Conservation (phyloP, 2,113 vertebrate species). For the Tauraco erythrolophus region DNA sequence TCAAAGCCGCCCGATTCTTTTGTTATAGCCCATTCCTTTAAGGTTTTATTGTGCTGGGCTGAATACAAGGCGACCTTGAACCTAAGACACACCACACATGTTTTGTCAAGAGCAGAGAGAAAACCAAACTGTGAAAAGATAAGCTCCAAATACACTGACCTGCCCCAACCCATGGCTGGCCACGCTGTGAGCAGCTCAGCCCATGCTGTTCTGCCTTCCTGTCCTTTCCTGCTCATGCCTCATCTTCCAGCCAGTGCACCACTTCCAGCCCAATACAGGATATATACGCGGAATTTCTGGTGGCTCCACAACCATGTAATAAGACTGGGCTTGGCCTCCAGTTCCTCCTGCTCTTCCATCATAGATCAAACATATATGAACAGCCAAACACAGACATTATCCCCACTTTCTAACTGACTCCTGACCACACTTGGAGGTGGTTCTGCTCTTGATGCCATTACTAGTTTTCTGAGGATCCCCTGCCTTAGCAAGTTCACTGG, state of each 20-base stretch:
- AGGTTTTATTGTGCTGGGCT: background rate
- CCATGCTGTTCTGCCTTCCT: background rate
- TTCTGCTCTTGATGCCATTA: background rate
- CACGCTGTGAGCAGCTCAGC: background rate
- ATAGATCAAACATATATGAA: accelerated
- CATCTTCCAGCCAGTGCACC: background rate
- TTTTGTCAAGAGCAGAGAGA: background rate
- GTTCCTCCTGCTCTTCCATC: background rate
- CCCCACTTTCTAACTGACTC: background rate
- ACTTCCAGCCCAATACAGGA: background rate
- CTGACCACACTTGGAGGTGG: background rate
- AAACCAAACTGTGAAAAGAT: background rate
- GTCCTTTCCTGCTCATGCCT: background rate
- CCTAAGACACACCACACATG: background rate
- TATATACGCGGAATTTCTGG: background rate
- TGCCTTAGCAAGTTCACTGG: background rate
- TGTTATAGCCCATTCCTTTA: background rate
- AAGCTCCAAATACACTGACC: background rate
- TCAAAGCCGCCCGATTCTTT: background rate
- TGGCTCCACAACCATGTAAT: background rate
- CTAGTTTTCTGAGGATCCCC: background rate
- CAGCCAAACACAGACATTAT: background rate
- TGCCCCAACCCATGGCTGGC: background rate
- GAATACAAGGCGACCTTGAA: constrained; percentile 37
- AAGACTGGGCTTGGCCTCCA: background rate